These are phyloP conservation scores for Alitta virens DNA, from an alignment of 2,888 invertebrate genomes.

Conservation along the genomic window DNA sequence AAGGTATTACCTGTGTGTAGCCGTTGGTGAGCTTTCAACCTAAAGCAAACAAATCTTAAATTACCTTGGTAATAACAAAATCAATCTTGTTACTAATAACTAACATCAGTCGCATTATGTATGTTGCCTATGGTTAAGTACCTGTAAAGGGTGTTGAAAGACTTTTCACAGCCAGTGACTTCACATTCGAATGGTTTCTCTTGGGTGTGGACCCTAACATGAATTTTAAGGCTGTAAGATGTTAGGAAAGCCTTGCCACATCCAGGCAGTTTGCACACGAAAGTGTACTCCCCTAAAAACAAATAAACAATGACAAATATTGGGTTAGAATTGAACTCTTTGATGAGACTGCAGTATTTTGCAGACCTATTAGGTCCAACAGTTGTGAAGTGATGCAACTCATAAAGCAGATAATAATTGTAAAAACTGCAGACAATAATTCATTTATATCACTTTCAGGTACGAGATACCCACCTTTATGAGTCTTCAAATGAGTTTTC, in stretches of 20 bases:
- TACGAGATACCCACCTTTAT: slow-evolving; percentile 72
- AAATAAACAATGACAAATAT: no score
- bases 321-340: no score
- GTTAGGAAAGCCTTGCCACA: slow-evolving; percentile 93
- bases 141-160: slow-evolving; percentile 92
- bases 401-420: neutral
- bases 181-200: slow-evolving; percentile 86
- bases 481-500: slow-evolving; percentile 92
- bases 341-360: no score
- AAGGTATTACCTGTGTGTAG: slow-evolving; percentile 93
- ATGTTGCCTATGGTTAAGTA: no score
- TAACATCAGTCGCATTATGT: no score
- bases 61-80: neutral
- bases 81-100: neutral
- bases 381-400: no score
- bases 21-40: slow-evolving; percentile 74
- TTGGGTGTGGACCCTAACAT: slow-evolving; percentile 89
- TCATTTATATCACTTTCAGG: neutral
- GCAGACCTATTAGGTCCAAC: no score
- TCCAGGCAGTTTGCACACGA: slow-evolving; percentile 81
- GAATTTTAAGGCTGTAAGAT: slow-evolving; percentile 91
- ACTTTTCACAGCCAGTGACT: slow-evolving; percentile 80
- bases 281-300: slow-evolving; percentile 84
- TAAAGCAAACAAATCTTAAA: slow-evolving; percentile 27
- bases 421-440: neutral